Conservation (phyloP, 2,113 vertebrate species). For the Benitochromis conjunctus region DNA sequence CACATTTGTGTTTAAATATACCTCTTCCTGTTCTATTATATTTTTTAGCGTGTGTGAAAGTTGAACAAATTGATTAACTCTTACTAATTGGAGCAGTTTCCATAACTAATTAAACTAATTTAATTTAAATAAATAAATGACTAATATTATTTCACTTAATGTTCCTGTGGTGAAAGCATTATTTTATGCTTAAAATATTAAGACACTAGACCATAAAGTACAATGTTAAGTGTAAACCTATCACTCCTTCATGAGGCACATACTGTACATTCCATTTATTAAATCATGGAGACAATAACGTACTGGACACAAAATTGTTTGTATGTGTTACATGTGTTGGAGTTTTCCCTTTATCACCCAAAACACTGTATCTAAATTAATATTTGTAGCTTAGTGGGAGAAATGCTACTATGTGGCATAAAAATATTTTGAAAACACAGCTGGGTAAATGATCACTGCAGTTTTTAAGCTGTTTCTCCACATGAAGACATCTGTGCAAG, state of each 20-base stretch:
- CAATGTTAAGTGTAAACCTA: accelerated
- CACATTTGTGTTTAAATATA: neutral
- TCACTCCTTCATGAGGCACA: neutral
- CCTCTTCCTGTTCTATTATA: accelerated
- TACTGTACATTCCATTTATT: neutral
- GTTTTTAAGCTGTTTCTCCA: neutral
- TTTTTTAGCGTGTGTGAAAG: neutral
- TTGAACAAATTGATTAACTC: neutral
- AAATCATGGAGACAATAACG: neutral
- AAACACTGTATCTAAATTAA: neutral
- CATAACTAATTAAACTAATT: neutral
- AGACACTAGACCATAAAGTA: neutral
- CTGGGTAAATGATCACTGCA: neutral
- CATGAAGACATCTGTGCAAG: neutral
- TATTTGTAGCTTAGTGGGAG: no score
- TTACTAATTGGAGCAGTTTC: neutral
- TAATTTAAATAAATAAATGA: neutral
- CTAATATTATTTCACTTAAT: accelerated
- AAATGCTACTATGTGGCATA: no score
- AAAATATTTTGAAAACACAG: no score
- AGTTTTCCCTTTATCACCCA: accelerated
- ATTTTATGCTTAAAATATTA: neutral
- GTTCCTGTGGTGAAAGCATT: neutral
- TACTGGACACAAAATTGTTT: neutral
- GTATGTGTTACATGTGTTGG: neutral